A percentile compares a stretch with the other conserved stretches of the same genome.
These are phyloP conservation scores for Drosophila rhopaloa DNA, from an alignment of 1,140 invertebrate species.

Conservation along the genomic window DNA sequence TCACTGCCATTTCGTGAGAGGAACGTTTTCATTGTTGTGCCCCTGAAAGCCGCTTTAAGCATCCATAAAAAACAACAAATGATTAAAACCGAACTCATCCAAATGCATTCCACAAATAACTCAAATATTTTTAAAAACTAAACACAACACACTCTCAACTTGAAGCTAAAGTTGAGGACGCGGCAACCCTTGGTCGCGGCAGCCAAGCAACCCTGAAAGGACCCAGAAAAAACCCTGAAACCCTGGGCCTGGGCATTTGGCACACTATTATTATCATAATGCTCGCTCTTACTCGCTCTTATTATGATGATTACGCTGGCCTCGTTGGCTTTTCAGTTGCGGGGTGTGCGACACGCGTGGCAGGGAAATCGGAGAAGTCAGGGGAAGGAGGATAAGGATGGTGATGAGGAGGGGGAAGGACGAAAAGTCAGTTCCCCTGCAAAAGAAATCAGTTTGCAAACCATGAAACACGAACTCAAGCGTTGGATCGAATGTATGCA, in stretches of 20 bases:
- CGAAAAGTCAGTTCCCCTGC: slow-evolving; percentile 7
- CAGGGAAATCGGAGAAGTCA: slow-evolving; percentile 2
- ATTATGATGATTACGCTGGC: slow-evolving; percentile 59
- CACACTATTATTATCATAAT: slow-evolving; percentile 80
- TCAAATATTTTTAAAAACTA: slow-evolving; percentile 71
- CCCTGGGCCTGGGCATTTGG: slow-evolving; percentile 47
- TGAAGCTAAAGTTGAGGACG: slow-evolving; percentile 16
- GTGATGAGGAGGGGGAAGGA: neutral
- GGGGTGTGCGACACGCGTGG: slow-evolving; percentile 48
- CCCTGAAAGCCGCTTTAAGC: slow-evolving; percentile 35
- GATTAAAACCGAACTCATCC: slow-evolving; percentile 57
- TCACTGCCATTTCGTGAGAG: slow-evolving; percentile 57
- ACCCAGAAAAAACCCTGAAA: neutral
- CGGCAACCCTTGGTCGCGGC: slow-evolving; percentile 31
- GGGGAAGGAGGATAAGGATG: slow-evolving; percentile 14
- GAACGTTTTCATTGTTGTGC: slow-evolving; percentile 13
- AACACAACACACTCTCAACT: slow-evolving; percentile 39
- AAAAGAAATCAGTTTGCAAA: slow-evolving; percentile 14
- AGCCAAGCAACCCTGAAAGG: slow-evolving; percentile 48
- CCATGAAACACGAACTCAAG: neutral
- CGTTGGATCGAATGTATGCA: neutral
- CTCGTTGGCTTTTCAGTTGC: slow-evolving; percentile 14
- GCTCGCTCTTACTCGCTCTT: slow-evolving; percentile 49
- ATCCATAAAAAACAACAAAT: slow-evolving; percentile 41
- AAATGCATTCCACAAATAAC: slow-evolving; percentile 66